Evolutionary conservation across 1,140 invertebrate genomes (phyloP).

Genomic region (Drosophila melanica): DNA sequence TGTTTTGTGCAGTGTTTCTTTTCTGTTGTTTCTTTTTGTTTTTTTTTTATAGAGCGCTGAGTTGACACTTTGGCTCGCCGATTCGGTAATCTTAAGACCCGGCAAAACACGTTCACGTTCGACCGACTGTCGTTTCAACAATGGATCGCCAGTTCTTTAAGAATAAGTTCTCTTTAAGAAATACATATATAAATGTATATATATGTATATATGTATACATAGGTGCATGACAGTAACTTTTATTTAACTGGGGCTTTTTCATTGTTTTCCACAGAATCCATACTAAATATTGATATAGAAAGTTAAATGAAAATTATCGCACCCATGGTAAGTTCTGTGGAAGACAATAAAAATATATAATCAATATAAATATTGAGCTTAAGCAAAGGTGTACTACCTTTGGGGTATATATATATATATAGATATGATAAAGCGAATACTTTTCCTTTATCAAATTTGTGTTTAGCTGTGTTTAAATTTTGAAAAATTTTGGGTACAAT

Average conservation of each 20-base stretch:
- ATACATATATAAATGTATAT: conserved; percentile 2
- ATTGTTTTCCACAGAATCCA: background rate
- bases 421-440: too few relatives aligned
- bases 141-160: conserved; percentile 26
- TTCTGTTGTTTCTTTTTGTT: conserved; percentile 24
- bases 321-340: too few relatives aligned
- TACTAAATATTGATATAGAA: background rate
- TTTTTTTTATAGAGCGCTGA: conserved; percentile 38
- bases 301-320: too few relatives aligned
- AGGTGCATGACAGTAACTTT: conserved; percentile 9
- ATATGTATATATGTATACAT: too few relatives aligned
- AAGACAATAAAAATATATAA: too few relatives aligned
- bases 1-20: conserved; percentile 6
- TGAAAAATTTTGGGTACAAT: too few relatives aligned
- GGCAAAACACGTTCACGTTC: conserved; percentile 35
- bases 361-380: too few relatives aligned
- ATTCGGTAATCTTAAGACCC: conserved; percentile 54
- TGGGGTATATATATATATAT: too few relatives aligned
- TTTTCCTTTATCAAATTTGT: too few relatives aligned
- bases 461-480: too few relatives aligned
- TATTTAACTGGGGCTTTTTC: conserved; percentile 46
- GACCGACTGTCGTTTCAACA: conserved; percentile 18
- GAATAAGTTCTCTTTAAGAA: conserved; percentile 10
- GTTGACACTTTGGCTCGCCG: conserved; percentile 64
- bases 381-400: too few relatives aligned